phyloP scores from a whole-genome alignment of 2,888 invertebrate genomes.

The Neuroscelio doddi region DNA sequence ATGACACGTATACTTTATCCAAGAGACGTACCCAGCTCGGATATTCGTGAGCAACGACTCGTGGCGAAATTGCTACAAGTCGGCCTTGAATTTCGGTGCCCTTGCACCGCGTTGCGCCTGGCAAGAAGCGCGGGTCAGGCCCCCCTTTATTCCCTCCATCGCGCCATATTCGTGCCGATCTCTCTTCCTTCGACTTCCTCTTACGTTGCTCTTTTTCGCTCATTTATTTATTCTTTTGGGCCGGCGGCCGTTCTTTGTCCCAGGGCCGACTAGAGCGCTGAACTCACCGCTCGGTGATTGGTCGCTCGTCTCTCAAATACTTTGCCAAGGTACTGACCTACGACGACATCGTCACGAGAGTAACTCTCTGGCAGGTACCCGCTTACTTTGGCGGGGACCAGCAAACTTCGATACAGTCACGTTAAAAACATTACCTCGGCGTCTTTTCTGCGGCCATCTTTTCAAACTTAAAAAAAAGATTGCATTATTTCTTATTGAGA shows the following conservation, averaged over 20 bases:
- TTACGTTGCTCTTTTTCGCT: slow-evolving; percentile 42
- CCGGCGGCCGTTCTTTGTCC: slow-evolving; percentile 53
- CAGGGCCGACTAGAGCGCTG: slow-evolving; percentile 47
- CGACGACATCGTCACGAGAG: slow-evolving; percentile 52
- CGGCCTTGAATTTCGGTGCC: slow-evolving; percentile 52
- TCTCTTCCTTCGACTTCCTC: slow-evolving; percentile 37
- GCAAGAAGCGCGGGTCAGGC: slow-evolving; percentile 39
- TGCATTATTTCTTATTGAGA: background rate
- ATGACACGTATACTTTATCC: slow-evolving; percentile 8
- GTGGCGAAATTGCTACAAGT: slow-evolving; percentile 46
- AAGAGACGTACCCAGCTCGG: slow-evolving; percentile 10
- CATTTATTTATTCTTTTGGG: slow-evolving; percentile 52
- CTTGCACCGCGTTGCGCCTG: slow-evolving; percentile 17
- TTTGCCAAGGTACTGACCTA: slow-evolving; percentile 57
- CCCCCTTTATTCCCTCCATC: slow-evolving; percentile 38
- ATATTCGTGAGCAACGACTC: slow-evolving; percentile 40
- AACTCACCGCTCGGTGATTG: slow-evolving; percentile 48
- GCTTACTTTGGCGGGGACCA: slow-evolving; percentile 60
- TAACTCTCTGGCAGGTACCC: slow-evolving; percentile 53
- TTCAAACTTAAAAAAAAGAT: background rate
- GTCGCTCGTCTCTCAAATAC: slow-evolving; percentile 51
- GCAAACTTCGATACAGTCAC: slow-evolving; percentile 65
- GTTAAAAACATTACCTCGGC: slow-evolving; percentile 36
- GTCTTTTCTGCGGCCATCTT: slow-evolving; percentile 11
- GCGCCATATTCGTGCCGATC: slow-evolving; percentile 43